Evolutionary conservation across 2,797 vertebrate species (phyloP), one percentile per base, ranked within the genome.

Genomic region (Danionella dracula): DNA sequence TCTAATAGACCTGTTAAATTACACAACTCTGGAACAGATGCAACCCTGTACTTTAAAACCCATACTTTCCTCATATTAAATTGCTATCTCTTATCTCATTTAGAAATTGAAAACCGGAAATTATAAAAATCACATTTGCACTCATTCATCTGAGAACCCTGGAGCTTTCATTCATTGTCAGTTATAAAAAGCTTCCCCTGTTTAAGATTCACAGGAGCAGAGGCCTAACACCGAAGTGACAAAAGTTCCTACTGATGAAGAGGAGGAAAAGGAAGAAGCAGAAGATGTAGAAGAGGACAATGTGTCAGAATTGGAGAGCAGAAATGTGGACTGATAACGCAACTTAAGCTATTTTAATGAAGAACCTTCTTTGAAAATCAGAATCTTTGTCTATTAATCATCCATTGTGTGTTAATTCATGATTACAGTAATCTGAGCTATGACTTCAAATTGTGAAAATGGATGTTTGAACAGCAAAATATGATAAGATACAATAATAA

Each of bases 121-220:
- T 3, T 27, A 6, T 27, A 27, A 27, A 27, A 27, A 20, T 10
- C 3, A 6, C 34, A 49, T 37, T 38, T 38, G 20, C 42, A 29
- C 38, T 19, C n/a, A 6, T 55, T 19, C n/a, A 6, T 6, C 3
- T 3, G 23, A 27, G 6, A 27, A 27, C 23, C 6, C n/a, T n/a
- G n/a, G 23, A 27, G 6, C 6, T 27, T 3, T 3, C 6, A 27
- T 27, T 27, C 23, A 6, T 27, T 27, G n/a, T 27, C 23, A 27
- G 23, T 27, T 27, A 27, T 3, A 27, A 27, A 27, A 3, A 27
- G 23, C 23, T 27, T 6, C 6, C 6, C 23, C 17, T 16, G 23
- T 55, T 48, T 27, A 54, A 70, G 68, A 48, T 46, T 66, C 66
- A 59, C 57, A 70, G 42, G 71, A 59, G 29, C 55, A 60, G 48